Percentiles rank a stretch among this genome's conserved stretches.
phyloP scores from a whole-genome alignment of 2,797 vertebrate genomes.

The Bufotes viridis region DNA sequence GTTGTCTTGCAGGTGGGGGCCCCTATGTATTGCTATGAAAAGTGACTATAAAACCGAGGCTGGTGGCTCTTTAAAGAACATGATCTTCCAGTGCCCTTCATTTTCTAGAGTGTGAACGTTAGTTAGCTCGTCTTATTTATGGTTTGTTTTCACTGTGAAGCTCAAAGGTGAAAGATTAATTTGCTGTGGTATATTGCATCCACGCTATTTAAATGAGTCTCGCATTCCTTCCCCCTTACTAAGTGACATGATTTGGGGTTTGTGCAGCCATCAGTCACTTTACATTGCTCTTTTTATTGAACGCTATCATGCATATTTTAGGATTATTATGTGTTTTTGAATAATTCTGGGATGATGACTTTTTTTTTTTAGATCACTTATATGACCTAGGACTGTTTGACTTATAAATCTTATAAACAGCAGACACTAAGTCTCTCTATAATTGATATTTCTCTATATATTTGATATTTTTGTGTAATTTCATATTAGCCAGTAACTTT shows the following conservation, averaged over 20 bases:
- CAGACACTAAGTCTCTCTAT: neutral
- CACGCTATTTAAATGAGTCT: slow-evolving; percentile 24
- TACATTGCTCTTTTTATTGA: slow-evolving; percentile 29
- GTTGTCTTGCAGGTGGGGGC: too few relatives aligned
- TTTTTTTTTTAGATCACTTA: slow-evolving; percentile 7
- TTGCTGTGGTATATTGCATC: slow-evolving; percentile 45
- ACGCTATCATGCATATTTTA: slow-evolving; percentile 13
- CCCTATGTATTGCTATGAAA: neutral
- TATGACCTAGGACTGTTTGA: neutral
- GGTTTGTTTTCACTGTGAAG: slow-evolving; percentile 46
- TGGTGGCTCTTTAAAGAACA: neutral
- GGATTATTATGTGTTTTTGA: slow-evolving; percentile 2
- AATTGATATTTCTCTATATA: too few relatives aligned
- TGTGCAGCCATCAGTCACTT: slow-evolving; percentile 31
- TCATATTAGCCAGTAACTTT: neutral
- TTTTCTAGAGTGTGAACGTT: neutral
- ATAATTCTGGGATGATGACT: slow-evolving; percentile 18
- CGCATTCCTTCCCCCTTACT: slow-evolving; percentile 16
- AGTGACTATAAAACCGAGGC: neutral
- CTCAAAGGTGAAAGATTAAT: slow-evolving; percentile 51
- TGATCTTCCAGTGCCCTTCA: slow-evolving; percentile 29
- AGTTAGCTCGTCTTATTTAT: slow-evolving; percentile 43
- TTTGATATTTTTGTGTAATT: neutral
- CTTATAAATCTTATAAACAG: neutral
- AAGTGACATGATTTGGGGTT: slow-evolving; percentile 25